Evolutionary conservation across 2,113 vertebrate species (phyloP).

Genomic region (Xerus inauris): DNA sequence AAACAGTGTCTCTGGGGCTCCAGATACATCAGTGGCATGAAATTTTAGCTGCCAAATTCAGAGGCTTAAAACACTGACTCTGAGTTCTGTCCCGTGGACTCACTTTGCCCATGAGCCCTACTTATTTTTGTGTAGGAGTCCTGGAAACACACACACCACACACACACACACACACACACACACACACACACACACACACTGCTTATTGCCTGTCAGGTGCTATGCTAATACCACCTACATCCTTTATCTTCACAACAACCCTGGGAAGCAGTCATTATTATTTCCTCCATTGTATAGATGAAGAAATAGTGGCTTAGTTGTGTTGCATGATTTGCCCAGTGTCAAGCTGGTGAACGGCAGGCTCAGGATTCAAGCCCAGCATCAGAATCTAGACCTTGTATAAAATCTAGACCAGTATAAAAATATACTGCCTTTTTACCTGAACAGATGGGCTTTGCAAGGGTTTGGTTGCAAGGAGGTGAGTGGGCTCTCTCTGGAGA

Average conservation of each 20-base stretch:
- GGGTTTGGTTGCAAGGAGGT: background rate
- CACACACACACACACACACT: background rate
- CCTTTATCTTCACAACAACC: background rate
- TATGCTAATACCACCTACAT: background rate
- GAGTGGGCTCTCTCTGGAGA: background rate
- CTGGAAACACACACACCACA: background rate
- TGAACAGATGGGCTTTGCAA: background rate
- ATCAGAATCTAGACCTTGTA: background rate
- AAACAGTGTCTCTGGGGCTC: background rate
- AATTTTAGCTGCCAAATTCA: background rate
- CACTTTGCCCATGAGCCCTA: background rate
- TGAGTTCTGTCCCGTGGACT: constrained; percentile 1
- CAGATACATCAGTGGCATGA: background rate
- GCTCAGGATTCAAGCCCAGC: background rate
- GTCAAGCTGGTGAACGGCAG: background rate
- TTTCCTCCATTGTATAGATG: background rate
- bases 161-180: background rate
- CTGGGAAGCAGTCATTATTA: background rate
- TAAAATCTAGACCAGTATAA: too few relatives aligned
- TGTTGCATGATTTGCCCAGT: background rate
- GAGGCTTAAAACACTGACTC: background rate
- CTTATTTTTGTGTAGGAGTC: background rate
- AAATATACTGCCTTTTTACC: background rate
- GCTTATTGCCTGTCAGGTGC: background rate
- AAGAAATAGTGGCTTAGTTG: background rate